Evolutionary conservation across 2,113 vertebrate species (phyloP).

Genomic region (Apistogramma diplotaenia): DNA sequence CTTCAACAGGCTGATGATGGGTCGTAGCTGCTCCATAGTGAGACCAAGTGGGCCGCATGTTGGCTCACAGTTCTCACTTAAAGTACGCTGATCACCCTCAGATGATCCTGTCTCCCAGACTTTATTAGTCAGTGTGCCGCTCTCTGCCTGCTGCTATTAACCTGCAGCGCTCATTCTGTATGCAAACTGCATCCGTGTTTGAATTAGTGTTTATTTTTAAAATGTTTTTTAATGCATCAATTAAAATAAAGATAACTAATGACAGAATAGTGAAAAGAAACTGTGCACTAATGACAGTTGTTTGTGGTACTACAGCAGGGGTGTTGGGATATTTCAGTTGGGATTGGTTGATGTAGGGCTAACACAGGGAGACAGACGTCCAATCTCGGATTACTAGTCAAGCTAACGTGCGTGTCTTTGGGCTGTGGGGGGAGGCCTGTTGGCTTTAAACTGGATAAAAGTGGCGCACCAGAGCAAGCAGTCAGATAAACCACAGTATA

Average conservation of each 20-base stretch:
- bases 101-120: neutral
- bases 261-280: neutral
- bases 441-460: neutral
- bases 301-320: neutral
- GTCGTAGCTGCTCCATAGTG: slow-evolving; percentile 15
- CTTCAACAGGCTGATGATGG: slow-evolving; percentile 41
- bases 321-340: neutral
- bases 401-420: too few species aligned
- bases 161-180: neutral
- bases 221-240: neutral
- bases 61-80: slow-evolving; percentile 17
- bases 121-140: neutral
- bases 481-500: neutral
- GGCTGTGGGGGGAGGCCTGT: neutral
- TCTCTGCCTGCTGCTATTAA: neutral
- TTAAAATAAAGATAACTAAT: neutral
- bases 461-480: neutral
- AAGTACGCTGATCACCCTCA: slow-evolving; percentile 6
- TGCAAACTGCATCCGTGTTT: neutral
- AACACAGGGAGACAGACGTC: too few species aligned
- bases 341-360: neutral
- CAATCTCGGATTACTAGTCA: too few species aligned
- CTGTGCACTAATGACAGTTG: neutral
- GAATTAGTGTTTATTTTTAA: neutral
- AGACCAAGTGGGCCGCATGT: slow-evolving; percentile 32